These are phyloP conservation scores for Suricata suricatta DNA, from an alignment of 2,113 vertebrate genomes.

Conservation along the genomic window DNA sequence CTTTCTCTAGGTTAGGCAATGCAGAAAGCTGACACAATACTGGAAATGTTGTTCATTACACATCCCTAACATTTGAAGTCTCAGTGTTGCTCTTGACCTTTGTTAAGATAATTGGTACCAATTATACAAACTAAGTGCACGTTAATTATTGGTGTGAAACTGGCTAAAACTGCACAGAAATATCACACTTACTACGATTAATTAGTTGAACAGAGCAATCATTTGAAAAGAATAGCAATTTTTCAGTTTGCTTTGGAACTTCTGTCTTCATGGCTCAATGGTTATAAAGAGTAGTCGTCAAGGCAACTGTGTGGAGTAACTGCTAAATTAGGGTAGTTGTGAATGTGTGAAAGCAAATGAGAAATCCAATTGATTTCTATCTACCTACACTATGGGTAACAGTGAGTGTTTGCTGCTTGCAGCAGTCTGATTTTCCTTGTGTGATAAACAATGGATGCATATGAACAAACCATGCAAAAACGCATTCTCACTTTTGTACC, in stretches of 20 bases:
- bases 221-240: neutral
- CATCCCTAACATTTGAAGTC: neutral
- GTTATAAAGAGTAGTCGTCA: conserved; percentile 8
- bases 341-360: neutral
- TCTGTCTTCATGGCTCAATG: conserved; percentile 21
- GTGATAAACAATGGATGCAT: neutral
- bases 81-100: neutral
- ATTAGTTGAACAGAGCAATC: neutral
- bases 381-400: neutral
- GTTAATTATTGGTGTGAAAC: neutral
- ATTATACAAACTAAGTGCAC: neutral
- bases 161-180: neutral
- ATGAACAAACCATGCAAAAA: neutral
- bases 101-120: neutral
- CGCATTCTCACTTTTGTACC: neutral
- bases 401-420: neutral
- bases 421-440: neutral
- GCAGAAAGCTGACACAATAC: neutral
- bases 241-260: conserved; percentile 15
- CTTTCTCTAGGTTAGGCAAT: neutral
- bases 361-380: neutral
- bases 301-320: conserved; percentile 29
- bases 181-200: neutral
- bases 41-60: neutral
- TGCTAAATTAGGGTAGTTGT: neutral